Percentiles rank a stretch among this genome's conserved stretches.
Evolutionary conservation across 2,888 invertebrate genomes (phyloP).

Genomic region (Lymantria monacha): DNA sequence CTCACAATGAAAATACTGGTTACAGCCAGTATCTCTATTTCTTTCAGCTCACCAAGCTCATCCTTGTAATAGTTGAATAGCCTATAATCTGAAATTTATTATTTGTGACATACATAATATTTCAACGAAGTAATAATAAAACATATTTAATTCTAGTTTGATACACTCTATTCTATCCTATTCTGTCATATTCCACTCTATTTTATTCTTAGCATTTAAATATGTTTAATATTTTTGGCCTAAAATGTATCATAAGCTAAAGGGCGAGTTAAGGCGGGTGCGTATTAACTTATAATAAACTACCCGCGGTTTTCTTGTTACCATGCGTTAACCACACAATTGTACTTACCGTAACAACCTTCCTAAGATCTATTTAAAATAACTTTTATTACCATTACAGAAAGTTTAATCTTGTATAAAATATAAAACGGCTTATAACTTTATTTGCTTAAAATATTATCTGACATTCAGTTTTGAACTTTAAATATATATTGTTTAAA

Average conservation of each 20-base stretch:
- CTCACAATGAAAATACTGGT: too few species aligned
- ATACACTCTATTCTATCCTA: too few species aligned
- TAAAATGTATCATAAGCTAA: constrained; percentile 43
- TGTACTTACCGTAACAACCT: constrained; percentile 32
- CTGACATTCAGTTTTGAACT: background rate
- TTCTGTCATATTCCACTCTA: too few species aligned
- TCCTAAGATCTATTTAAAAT: constrained; percentile 5
- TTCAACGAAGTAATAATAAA: too few species aligned
- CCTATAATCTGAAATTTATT: too few species aligned
- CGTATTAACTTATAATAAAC: constrained; percentile 80
- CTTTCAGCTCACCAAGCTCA: too few species aligned
- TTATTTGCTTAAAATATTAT: background rate
- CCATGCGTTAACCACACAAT: constrained; percentile 46
- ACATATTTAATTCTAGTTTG: too few species aligned
- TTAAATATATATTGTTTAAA: background rate
- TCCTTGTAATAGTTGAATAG: too few species aligned
- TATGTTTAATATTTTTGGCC: constrained; percentile 24
- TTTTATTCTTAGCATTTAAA: background rate
- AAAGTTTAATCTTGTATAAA: constrained; percentile 3
- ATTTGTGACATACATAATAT: too few species aligned
- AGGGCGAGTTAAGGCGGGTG: constrained; percentile 57
- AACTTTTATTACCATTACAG: background rate
- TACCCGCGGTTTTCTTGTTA: constrained; percentile 61
- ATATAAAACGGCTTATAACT: background rate
- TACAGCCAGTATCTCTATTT: too few species aligned